Evolutionary conservation across 2,888 invertebrate genomes (phyloP).

Genomic region (Drosophila melanosoma): DNA sequence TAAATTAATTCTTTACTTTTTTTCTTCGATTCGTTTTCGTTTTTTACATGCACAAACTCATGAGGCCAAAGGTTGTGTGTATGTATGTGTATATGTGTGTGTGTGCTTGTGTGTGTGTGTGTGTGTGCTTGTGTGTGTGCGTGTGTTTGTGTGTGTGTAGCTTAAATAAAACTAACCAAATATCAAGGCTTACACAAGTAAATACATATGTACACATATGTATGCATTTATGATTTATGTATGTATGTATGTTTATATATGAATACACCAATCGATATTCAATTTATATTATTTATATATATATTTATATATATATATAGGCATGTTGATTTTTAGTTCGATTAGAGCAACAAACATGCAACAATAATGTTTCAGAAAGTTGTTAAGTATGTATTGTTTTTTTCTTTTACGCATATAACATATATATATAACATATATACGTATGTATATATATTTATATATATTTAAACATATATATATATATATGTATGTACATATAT

Average conservation of each 20-base stretch:
- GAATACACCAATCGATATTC: conserved; percentile 4
- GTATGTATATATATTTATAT: not conserved
- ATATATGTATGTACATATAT: conserved; percentile 1
- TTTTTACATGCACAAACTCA: conserved; percentile 79
- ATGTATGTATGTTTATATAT: conserved; percentile 5
- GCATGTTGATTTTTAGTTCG: not conserved
- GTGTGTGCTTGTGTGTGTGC: conserved; percentile 23
- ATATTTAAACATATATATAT: not conserved
- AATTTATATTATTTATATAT: conserved; percentile 1
- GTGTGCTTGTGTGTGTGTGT: conserved; percentile 7
- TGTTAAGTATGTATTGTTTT: conserved; percentile 5
- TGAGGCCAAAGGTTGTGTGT: conserved; percentile 65
- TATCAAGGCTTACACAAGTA: conserved; percentile 58
- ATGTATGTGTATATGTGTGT: conserved; percentile 7
- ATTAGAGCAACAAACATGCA: conserved; percentile 19
- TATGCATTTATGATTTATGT: conserved; percentile 22
- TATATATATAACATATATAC: not conserved
- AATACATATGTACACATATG: conserved; percentile 10
- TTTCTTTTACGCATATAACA: not conserved
- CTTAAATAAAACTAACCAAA: conserved; percentile 62
- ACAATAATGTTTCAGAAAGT: conserved; percentile 27
- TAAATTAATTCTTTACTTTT: not conserved
- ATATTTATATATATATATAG: conserved; percentile 16
- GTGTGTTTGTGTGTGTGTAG: conserved; percentile 33
- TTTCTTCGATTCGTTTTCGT: conserved; percentile 48